A percentile compares a stretch with the other conserved stretches of the same genome.
Conservation (phyloP, 1,140 invertebrate genomes). For the Drosophila arizonae region DNA sequence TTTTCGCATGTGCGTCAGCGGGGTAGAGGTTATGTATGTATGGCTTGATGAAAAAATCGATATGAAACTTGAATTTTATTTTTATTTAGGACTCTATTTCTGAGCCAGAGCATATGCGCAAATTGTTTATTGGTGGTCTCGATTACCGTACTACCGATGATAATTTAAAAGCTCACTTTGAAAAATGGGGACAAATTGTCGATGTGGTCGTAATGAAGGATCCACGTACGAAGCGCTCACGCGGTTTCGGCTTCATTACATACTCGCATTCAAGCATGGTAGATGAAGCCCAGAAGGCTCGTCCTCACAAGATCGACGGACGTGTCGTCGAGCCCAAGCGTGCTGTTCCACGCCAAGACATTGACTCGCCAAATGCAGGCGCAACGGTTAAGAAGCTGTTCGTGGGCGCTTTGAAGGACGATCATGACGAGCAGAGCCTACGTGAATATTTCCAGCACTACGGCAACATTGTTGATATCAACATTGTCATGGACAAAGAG, state of each 20-base stretch:
- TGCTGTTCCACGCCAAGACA: constrained; percentile 97
- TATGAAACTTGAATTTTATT: constrained; percentile 33
- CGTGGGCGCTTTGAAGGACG: constrained; percentile 95
- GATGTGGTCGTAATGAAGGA: constrained; percentile 99
- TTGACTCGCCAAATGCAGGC: constrained; percentile 94
- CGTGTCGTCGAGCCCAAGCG: constrained; percentile 98
- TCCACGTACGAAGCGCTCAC: constrained; percentile 94
- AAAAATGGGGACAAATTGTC: constrained; percentile 98
- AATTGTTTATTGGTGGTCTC: constrained; percentile 98
- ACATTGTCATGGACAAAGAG: constrained; percentile 95
- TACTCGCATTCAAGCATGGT: constrained; percentile 97
- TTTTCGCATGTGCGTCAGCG: constrained; percentile 58
- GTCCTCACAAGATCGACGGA: constrained; percentile 88
- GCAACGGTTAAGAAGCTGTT: constrained; percentile 98
- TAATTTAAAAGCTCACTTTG: constrained; percentile 96
- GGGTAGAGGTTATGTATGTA: constrained; percentile 64
- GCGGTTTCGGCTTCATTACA: constrained; percentile 99
- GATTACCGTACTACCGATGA: constrained; percentile 98
- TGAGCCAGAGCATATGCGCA: constrained; percentile 97
- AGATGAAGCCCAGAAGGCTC: constrained; percentile 95
- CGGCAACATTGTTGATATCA: constrained; percentile 92
- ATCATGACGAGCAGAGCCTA: constrained; percentile 94
- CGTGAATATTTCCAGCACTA: constrained; percentile 93
- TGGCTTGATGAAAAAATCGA: constrained; percentile 54
- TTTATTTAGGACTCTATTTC: constrained; percentile 70